Evolutionary conservation across 2,797 vertebrate genomes (phyloP), one percentile per base, ranked within the genome.

Genomic region (Acrossocheilus fasciatus): DNA sequence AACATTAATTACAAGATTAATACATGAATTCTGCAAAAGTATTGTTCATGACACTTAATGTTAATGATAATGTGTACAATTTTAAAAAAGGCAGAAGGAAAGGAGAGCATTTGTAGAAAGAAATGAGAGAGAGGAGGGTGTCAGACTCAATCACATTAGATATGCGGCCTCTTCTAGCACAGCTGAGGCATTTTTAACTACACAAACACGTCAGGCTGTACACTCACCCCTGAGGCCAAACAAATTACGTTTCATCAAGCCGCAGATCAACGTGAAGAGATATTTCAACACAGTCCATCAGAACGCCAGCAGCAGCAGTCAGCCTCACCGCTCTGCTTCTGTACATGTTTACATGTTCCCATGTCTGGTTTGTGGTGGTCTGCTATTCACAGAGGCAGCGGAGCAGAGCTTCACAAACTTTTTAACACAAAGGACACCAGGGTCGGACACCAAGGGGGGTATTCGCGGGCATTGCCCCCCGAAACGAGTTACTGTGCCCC

Each of bases 211-310:
- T 87, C 87, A 89, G 79, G 57, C 79, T 59, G 47, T 86, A 87
- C 77, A 82, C 87, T 80, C 64, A 26, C 59, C 81, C 84, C 64
- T 26, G 76, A 43, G 69, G 77, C 84, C 52, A 90, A 90, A 91
- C 79, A 83, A 88, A 87, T 89, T 87, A 88, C 73, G 57, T 85
- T 88, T 88, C 80, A 91, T 91, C 82, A 80, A 87, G 81, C 89
- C 50, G 62, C 45, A 90, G 92, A 89, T 92, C 87, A 90, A 88
- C 85, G 52, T 72, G 80, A 85, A 74, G 73, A 85, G 87, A 66
- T 78, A 84, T 75, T 85, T 88, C 84, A 83, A 82, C 85, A 90
- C 80, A 88, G 88, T 91, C 90, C 90, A 91, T 90, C 85, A 90
- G 87, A 88, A 77, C 15, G 68, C 7, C 52, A 45, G 34, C 59